phyloP scores from a whole-genome alignment of 2,888 invertebrate species.

The Xestoiulus laeticollis region DNA sequence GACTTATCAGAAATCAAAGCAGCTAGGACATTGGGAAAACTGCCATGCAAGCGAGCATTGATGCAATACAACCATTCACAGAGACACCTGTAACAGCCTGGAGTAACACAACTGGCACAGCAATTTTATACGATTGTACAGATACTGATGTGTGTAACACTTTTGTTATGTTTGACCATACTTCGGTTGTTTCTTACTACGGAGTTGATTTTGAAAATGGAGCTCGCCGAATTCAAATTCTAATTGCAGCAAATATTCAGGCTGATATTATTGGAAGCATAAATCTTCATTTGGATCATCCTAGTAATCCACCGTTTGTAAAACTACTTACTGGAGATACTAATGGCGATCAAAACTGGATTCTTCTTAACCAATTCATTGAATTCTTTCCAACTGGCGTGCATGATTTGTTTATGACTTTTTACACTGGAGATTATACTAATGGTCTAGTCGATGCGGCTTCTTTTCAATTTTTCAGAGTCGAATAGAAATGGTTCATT shows the following conservation, averaged over 20 bases:
- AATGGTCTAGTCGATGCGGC: background rate
- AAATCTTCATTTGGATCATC: slow-evolving; percentile 9
- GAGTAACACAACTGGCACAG: background rate
- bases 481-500: background rate
- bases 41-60: background rate
- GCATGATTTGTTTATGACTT: background rate
- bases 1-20: background rate
- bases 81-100: background rate
- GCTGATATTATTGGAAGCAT: background rate
- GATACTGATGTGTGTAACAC: background rate
- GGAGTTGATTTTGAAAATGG: background rate
- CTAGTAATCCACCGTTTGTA: background rate
- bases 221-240: background rate
- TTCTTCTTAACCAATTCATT: background rate
- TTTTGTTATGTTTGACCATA: background rate
- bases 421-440: background rate
- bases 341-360: background rate
- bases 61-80: background rate
- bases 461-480: background rate
- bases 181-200: background rate
- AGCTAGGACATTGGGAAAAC: background rate
- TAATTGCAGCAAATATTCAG: background rate
- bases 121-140: background rate
- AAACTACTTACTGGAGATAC: background rate
- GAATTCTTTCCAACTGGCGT: background rate